Percentiles rank a stretch among this genome's conserved stretches.
These are phyloP conservation scores for Nesogale talazaci DNA, from an alignment of 2,113 vertebrate species.

Conservation along the genomic window DNA sequence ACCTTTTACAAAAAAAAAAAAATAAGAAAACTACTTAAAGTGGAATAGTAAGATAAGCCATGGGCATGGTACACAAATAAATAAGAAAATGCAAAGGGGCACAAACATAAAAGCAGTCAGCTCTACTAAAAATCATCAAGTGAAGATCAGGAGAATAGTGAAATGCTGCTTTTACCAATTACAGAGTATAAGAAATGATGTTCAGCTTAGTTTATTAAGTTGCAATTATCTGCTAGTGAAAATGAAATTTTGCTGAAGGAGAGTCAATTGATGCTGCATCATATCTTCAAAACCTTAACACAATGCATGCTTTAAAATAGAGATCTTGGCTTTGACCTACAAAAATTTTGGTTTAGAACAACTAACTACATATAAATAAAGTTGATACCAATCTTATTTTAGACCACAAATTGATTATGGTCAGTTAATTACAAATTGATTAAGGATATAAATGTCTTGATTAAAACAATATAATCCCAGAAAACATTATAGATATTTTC, in stretches of 20 bases:
- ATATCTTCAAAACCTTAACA: not conserved
- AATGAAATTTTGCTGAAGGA: not conserved
- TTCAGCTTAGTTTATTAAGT: not conserved
- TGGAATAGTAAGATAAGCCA: constrained; percentile 6
- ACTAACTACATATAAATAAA: not conserved
- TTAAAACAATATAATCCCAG: not conserved
- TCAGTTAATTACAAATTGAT: too few species aligned
- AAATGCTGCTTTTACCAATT: not conserved
- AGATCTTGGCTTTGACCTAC: not conserved
- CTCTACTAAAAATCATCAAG: not conserved
- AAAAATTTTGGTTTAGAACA: not conserved
- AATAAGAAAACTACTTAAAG: constrained; percentile 30
- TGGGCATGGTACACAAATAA: not conserved
- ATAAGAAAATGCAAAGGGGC: constrained; percentile 9
- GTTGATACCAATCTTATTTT: not conserved
- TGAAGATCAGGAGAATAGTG: not conserved
- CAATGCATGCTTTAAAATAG: constrained; percentile 21
- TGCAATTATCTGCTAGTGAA: not conserved
- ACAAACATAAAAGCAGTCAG: constrained; percentile 2
- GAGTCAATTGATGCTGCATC: not conserved
- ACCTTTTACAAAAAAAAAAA: constrained; percentile 42
- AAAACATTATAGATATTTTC: constrained; percentile 25
- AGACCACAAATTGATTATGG: too few species aligned
- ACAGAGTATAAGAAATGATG: not conserved
- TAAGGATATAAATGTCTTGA: not conserved